phyloP scores from a whole-genome alignment of 2,113 vertebrate genomes.

The Paralichthys olivaceus region DNA sequence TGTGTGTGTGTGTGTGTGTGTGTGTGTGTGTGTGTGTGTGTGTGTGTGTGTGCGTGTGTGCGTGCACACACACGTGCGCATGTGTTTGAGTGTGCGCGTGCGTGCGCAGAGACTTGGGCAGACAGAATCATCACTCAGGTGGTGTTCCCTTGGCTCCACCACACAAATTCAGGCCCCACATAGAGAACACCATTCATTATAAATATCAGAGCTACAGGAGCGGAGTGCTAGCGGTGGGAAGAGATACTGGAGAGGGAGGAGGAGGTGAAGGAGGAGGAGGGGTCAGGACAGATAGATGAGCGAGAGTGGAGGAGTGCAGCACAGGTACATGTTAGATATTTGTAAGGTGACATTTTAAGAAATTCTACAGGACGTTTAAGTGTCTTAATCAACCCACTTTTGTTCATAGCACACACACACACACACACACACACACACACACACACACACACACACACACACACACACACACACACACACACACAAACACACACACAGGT shows the following conservation, averaged over 20 bases:
- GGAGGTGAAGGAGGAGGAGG: conserved; percentile 23
- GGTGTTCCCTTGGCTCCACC: conserved; percentile 90
- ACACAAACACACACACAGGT: conserved; percentile 23
- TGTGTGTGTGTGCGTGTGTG: conserved; percentile 46
- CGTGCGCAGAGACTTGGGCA: conserved; percentile 77
- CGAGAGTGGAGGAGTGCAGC: neutral
- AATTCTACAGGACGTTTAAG: neutral
- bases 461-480: conserved; percentile 34
- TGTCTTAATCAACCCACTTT: neutral
- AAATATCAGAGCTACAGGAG: conserved; percentile 86
- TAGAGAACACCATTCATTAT: conserved; percentile 93
- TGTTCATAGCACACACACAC: conserved; percentile 1
- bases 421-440: conserved; percentile 17
- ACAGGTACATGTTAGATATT: conserved; percentile 30
- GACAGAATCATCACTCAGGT: conserved; percentile 98
- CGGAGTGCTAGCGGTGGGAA: conserved; percentile 79
- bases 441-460: conserved; percentile 15
- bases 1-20: conserved; percentile 36
- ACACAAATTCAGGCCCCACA: conserved; percentile 92
- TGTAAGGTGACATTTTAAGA: conserved; percentile 9
- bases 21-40: conserved; percentile 47
- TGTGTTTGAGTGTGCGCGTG: too few relatives aligned
- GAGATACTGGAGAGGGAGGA: conserved; percentile 75
- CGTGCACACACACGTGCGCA: too few relatives aligned
- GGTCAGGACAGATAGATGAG: conserved; percentile 36